Evolutionary conservation across 2,113 vertebrate species (phyloP).

Genomic region (Rhodinocichla rosea): DNA sequence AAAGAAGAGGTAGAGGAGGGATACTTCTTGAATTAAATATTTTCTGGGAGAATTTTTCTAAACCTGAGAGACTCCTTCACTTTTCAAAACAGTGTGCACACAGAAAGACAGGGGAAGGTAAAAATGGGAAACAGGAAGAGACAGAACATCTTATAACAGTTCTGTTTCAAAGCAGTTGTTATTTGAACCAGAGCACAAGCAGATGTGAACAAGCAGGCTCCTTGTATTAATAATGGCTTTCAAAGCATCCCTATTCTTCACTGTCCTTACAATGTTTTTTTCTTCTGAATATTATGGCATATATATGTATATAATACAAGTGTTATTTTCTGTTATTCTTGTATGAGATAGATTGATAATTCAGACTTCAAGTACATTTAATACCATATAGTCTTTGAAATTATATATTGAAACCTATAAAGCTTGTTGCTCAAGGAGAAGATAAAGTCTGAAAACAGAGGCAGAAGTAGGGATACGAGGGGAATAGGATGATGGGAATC

Average conservation of each 20-base stretch:
- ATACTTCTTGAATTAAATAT: background rate
- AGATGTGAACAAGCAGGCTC: background rate
- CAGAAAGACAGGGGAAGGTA: background rate
- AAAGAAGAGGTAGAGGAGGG: background rate
- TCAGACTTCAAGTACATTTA: background rate
- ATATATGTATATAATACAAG: background rate
- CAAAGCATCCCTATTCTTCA: background rate
- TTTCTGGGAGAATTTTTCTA: background rate
- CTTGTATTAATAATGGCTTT: background rate
- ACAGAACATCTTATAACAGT: background rate
- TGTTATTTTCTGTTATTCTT: background rate
- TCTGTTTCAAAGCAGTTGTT: background rate
- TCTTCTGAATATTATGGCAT: background rate
- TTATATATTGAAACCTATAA: background rate
- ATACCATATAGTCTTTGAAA: background rate
- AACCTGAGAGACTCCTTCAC: background rate
- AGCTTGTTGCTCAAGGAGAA: background rate
- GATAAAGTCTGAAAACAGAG: background rate
- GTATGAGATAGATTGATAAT: background rate
- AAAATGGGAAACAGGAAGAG: background rate
- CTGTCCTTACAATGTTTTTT: background rate
- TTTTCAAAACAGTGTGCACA: background rate
- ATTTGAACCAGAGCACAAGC: background rate
- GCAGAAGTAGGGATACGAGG: background rate
- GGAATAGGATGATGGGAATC: background rate